Percentiles rank a stretch among this genome's conserved stretches.
Conservation (phyloP, 2,797 vertebrate species). For the Oreochromis mossambicus region DNA sequence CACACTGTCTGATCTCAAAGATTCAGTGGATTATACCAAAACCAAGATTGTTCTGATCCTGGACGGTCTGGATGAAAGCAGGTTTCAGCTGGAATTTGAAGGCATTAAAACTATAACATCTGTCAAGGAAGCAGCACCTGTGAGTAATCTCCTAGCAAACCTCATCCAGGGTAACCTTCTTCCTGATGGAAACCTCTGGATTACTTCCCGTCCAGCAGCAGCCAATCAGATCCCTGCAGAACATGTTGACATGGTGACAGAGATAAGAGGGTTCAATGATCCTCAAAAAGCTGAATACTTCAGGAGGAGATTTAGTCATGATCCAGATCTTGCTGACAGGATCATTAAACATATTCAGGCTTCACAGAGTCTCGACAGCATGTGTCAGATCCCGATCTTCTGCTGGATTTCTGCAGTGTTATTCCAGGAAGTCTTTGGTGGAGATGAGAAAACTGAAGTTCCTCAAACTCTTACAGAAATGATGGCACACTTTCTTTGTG, state of each 20-base stretch:
- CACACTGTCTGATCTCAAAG: fast-evolving
- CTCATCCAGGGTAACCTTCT: constrained; percentile 49
- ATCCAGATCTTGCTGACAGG: not conserved
- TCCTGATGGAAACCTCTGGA: constrained; percentile 31
- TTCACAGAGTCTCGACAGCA: constrained; percentile 31
- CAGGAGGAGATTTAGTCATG: not conserved
- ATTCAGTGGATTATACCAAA: not conserved
- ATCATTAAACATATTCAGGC: constrained; percentile 27
- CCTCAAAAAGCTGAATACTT: constrained; percentile 42
- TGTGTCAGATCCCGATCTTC: constrained; percentile 63
- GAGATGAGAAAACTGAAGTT: not conserved
- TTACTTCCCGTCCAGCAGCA: constrained; percentile 51
- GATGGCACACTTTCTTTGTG: constrained; percentile 40
- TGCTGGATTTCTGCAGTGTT: constrained; percentile 50
- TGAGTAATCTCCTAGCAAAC: constrained; percentile 30
- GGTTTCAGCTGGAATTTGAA: not conserved
- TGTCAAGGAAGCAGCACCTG: fast-evolving
- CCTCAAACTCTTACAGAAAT: constrained; percentile 55
- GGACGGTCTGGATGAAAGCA: constrained; percentile 34
- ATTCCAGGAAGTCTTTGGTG: constrained; percentile 32
- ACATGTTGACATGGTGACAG: constrained; percentile 25
- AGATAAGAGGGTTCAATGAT: constrained; percentile 52
- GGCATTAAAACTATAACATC: fast-evolving
- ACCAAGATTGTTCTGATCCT: constrained; percentile 35
- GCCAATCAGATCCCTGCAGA: constrained; percentile 41